Base-by-base conservation (phyloP, 2,888 invertebrate species). In the Chymomyza fuscimana region DNA sequence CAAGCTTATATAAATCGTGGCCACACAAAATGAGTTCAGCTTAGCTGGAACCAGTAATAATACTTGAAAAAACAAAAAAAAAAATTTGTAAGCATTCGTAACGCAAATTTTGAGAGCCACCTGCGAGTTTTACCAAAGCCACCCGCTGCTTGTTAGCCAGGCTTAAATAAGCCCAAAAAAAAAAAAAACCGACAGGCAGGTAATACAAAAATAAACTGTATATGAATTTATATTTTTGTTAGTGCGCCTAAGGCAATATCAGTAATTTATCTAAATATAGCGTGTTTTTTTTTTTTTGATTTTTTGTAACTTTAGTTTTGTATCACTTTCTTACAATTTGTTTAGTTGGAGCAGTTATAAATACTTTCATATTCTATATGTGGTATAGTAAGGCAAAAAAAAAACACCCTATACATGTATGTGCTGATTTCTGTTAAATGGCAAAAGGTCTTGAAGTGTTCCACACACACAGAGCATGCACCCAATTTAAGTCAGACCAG, bases 201-300 rank as follows among this genome's bases (percentile, higher is more conserved):
- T 46, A 46, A 46, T 46, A 46, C 4, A 65, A 54, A 72, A 58
- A 29, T 56, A 36, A 65, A 77, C 64, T 29, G 61, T 32, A 87
- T 87, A 87, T 82, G 82, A 82, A 87, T 87, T 81, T 78, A 75
- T 80, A 73, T 78, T 78, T 69, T 70, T 80, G 77, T 69, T 73
- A 70, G 76, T 76, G 70, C 70, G 86, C 67, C 65, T n/a, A 46
- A 64, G 80, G 86, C 72, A 59, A 63, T 72, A 78, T 64, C 82
- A 79, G 79, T 79, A 66, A 58, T 32, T 32, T 32, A 7, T 32
- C 3, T 9, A 1, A 32, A 32, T 32, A 32, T 32, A 32, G 32
- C 7, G 32, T 32, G 32, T 9, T 32, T 7, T 32, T 32, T 32
- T 32, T 5, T 7, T 9, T 32, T 4, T 4, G 19, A 19, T 32